These are phyloP conservation scores for Rhagonycha lutea DNA, from an alignment of 2,888 invertebrate genomes.

Conservation along the genomic window DNA sequence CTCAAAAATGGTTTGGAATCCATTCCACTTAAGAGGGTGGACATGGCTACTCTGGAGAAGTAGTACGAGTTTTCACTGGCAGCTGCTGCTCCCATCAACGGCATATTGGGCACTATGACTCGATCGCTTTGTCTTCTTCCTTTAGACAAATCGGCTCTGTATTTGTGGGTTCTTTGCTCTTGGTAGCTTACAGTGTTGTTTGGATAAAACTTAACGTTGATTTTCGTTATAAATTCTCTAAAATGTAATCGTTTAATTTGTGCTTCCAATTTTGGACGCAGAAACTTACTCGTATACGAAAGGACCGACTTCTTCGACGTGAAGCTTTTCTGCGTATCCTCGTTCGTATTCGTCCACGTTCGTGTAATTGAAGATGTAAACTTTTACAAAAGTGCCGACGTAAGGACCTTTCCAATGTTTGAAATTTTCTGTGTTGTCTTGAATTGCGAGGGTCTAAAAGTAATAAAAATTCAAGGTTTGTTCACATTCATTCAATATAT, in stretches of 20 bases:
- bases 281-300: constrained; percentile 69
- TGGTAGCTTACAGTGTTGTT: constrained; percentile 66
- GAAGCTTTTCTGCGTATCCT: constrained; percentile 63
- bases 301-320: constrained; percentile 73
- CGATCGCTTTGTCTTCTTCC: constrained; percentile 57
- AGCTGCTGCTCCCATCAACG: constrained; percentile 66
- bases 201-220: constrained; percentile 62
- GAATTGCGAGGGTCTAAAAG: constrained; percentile 62
- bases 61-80: constrained; percentile 56
- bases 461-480: neutral
- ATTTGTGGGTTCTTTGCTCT: constrained; percentile 70
- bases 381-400: constrained; percentile 61
- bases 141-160: constrained; percentile 63
- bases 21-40: constrained; percentile 52
- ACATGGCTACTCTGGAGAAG: constrained; percentile 54
- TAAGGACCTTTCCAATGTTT: constrained; percentile 65
- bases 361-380: constrained; percentile 82
- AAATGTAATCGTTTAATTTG: constrained; percentile 33
- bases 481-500: neutral
- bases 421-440: constrained; percentile 61
- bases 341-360: constrained; percentile 67
- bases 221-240: constrained; percentile 64
- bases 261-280: constrained; percentile 39
- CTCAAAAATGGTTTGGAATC: constrained; percentile 58
- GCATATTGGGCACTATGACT: constrained; percentile 80